Conservation (phyloP, 2,113 vertebrate species). For the Piliocolobus tephrosceles region DNA sequence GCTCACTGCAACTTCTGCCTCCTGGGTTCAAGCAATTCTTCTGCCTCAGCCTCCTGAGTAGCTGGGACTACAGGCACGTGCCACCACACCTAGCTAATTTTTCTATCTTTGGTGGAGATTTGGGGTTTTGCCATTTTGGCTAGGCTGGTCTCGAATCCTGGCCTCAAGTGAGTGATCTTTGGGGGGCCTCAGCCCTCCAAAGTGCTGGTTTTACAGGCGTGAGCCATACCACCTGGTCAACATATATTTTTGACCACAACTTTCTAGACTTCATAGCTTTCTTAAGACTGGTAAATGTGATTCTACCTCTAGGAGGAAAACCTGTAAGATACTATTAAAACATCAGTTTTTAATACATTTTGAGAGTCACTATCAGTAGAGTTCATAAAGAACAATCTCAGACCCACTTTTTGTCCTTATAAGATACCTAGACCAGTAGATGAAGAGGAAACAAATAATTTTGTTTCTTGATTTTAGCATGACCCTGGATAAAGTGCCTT, state of each 20-base stretch:
- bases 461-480: not conserved
- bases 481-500: not conserved
- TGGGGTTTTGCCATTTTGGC: no score
- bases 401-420: not conserved
- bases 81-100: no score
- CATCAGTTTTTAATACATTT: not conserved
- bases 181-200: no score
- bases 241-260: not conserved
- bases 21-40: no score
- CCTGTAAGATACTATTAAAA: not conserved
- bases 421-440: not conserved
- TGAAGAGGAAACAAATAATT: not conserved
- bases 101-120: no score
- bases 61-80: no score
- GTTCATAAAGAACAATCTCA: not conserved
- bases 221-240: not conserved
- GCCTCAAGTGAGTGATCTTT: no score
- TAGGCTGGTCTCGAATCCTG: no score
- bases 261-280: slow-evolving; percentile 1
- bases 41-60: no score
- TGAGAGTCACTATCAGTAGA: not conserved
- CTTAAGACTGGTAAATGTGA: not conserved
- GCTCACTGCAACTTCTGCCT: no score
- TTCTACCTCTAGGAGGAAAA: not conserved
- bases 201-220: no score